A percentile compares a stretch with the other conserved stretches of the same genome.
These are phyloP conservation scores for Clytia hemisphaerica DNA, from an alignment of 30 jellyfish, hydroid and myxozoan species.

Conservation along the genomic window DNA sequence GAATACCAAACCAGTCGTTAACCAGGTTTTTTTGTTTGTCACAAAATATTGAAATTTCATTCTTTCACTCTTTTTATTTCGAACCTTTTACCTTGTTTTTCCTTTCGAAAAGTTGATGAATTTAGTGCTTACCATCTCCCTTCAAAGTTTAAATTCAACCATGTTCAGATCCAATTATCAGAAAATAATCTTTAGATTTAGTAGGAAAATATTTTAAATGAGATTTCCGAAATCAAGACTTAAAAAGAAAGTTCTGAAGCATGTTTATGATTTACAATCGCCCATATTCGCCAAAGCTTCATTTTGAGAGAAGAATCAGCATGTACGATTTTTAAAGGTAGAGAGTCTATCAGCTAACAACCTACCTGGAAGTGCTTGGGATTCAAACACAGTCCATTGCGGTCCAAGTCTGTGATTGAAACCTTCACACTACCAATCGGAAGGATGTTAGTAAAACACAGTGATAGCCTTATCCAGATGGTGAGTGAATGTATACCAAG, in stretches of 20 bases:
- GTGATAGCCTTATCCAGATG: no score
- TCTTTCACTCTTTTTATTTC: background rate
- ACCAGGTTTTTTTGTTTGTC: constrained; percentile 59
- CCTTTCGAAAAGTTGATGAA: background rate
- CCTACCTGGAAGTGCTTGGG: background rate
- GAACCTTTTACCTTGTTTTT: background rate
- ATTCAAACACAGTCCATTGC: background rate
- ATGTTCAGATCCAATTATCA: no score
- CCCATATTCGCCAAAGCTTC: no score
- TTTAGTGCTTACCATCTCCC: background rate
- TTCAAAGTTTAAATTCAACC: no score
- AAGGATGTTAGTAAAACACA: background rate
- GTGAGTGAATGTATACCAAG: no score
- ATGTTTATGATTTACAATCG: no score
- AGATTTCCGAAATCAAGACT: no score
- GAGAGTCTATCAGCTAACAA: background rate
- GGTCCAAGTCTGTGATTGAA: background rate
- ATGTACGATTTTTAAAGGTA: background rate
- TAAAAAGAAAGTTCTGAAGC: no score
- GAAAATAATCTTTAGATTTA: no score
- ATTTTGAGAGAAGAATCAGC: no score
- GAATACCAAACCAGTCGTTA: constrained; percentile 49
- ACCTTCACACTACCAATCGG: background rate
- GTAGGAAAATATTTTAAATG: no score
- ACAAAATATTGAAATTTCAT: no score